A percentile compares a stretch with the other conserved stretches of the same genome.
These are phyloP conservation scores for Phengaris alcon DNA, from an alignment of 2,888 invertebrate genomes.

Conservation along the genomic window DNA sequence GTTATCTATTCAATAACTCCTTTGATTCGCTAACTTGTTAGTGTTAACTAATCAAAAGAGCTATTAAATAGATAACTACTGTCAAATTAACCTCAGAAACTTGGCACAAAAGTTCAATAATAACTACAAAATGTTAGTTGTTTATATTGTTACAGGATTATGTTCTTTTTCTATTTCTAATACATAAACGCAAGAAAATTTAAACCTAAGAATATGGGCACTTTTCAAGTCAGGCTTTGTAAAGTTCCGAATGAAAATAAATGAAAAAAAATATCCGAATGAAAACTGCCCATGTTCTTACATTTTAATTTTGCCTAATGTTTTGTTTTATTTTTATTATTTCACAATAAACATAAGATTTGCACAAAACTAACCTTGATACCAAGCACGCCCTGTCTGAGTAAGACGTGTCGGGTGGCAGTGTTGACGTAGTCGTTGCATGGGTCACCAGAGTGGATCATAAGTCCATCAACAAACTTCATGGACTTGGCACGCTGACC, in stretches of 20 bases:
- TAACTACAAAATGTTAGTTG: not conserved
- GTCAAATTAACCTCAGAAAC: too few relatives aligned
- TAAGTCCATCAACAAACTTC: conserved; percentile 99
- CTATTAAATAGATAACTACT: too few relatives aligned
- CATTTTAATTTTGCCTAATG: not conserved
- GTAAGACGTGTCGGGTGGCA: conserved; percentile 97
- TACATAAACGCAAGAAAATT: too few relatives aligned
- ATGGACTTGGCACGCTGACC: conserved; percentile 99
- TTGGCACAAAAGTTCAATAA: not conserved
- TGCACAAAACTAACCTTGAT: conserved; percentile 81
- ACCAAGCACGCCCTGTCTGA: conserved; percentile 91
- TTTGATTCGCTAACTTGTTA: too few relatives aligned
- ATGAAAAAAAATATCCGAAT: too few relatives aligned
- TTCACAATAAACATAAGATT: not conserved
- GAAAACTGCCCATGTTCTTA: too few relatives aligned
- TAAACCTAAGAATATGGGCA: too few relatives aligned
- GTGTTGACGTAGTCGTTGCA: conserved; percentile 99
- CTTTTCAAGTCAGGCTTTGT: too few relatives aligned
- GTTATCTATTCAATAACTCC: too few relatives aligned
- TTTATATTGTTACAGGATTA: not conserved
- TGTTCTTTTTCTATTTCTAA: too few relatives aligned
- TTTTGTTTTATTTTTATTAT: not conserved
- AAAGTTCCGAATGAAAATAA: too few relatives aligned
- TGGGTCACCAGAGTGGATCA: conserved; percentile 99
- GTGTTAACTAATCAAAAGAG: too few relatives aligned